Evolutionary conservation across 2,888 invertebrate genomes (phyloP), one percentile per base, ranked within the genome.

Genomic region (Choreutis nemorana): DNA sequence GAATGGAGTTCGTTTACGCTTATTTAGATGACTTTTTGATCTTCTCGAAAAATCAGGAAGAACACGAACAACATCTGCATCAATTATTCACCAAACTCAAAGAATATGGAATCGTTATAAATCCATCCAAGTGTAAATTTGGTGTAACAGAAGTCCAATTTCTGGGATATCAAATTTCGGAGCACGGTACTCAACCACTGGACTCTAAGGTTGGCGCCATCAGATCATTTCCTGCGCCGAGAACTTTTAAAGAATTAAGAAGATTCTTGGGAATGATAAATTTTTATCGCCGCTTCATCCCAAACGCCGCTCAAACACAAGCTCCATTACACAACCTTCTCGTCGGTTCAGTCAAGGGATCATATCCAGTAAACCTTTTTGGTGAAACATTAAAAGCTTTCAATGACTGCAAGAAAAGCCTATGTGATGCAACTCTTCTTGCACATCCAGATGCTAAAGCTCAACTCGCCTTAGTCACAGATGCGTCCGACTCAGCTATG

Each of bases 1-100:
- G 21, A 8, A 3, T 30, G 2, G 26, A 30, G 12, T 25, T 24
- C 8, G 15, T 15, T 23, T 31, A 14, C 10, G 11, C 26, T 5
- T 34, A 27, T 18, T 7, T 35, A 2, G 32, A 35, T 14, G 35
- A 35, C n/a, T n/a, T n/a, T n/a, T n/a, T 32, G n/a, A 15, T 32
- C 2, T 20, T 13, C 23, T 32, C 32, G 8, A 23, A 15, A 7
- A 23, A n/a, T 15, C 9, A 11, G 11, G 23, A 28, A 18, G 16
- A 27, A 13, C 35, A 35, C 15, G 15, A 23, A 3, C 16, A 23
- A 9, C 36, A 36, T 24, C 36, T 34, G 2, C 27, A 28, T 4
- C 10, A 14, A 4, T 12, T 36, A 7, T 36, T 36, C 23, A 2
- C 9, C 7, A 27, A 28, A 2, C 20, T 36, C 4, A 22, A 18